Conservation (phyloP, 1,140 invertebrate species). For the Phymastichus coffea region DNA sequence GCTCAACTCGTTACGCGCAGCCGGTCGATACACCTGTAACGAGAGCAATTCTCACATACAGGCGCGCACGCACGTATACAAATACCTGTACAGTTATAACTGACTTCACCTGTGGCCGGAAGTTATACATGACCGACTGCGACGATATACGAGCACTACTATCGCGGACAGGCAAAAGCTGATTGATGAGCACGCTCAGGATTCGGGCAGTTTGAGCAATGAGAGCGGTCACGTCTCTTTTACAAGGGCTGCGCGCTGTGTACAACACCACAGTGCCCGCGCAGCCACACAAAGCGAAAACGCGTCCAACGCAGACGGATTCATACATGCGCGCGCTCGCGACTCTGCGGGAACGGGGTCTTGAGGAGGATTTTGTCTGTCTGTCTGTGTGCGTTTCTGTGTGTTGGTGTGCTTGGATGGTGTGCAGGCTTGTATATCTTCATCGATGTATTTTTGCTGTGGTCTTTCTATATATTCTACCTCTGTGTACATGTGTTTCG, state of each 20-base stretch:
- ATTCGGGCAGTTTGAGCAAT: too few relatives aligned
- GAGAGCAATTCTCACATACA: too few relatives aligned
- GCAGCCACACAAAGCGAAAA: not conserved
- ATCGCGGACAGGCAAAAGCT: not conserved
- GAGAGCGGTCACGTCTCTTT: not conserved
- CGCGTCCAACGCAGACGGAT: not conserved
- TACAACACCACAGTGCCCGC: too few relatives aligned
- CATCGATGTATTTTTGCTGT: not conserved
- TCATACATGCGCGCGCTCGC: conserved; percentile 14
- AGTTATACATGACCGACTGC: too few relatives aligned
- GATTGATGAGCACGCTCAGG: too few relatives aligned
- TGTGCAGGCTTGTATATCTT: not conserved
- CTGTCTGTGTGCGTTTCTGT: conserved; percentile 13
- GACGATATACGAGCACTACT: not conserved
- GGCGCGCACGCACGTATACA: not conserved
- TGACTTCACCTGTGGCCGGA: too few relatives aligned
- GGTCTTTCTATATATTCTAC: not conserved
- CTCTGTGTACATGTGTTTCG: not conserved
- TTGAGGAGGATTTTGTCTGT: conserved; percentile 31
- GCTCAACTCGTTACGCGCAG: not conserved
- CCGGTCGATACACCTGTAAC: conserved; percentile 11
- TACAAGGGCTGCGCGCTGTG: not conserved
- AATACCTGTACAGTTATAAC: too few relatives aligned
- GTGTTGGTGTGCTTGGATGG: not conserved
- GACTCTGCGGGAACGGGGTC: conserved; percentile 29